Conservation (phyloP, 2,888 invertebrate species). For the Mactromeris polynyma region DNA sequence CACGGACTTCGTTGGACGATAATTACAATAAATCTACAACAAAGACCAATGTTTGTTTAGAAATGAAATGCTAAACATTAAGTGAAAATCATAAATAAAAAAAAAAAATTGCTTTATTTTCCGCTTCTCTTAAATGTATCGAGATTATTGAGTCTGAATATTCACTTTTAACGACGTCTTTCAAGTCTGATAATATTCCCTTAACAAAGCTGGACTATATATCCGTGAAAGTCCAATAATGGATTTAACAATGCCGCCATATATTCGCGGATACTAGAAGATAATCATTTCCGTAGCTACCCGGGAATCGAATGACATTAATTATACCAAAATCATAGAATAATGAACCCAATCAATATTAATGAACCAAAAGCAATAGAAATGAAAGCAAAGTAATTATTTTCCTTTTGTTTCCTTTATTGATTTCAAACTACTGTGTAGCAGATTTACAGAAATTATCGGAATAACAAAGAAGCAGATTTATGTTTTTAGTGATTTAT, state of each 20-base stretch:
- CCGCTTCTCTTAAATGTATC: not conserved
- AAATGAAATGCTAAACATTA: no score
- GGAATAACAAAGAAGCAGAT: not conserved
- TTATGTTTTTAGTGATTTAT: not conserved
- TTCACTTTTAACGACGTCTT: not conserved
- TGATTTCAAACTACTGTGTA: not conserved
- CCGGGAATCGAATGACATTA: conserved; percentile 31
- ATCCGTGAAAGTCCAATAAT: not conserved
- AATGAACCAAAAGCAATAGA: not conserved
- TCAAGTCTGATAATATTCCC: not conserved
- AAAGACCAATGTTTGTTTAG: no score
- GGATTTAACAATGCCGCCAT: not conserved
- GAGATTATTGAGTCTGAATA: not conserved
- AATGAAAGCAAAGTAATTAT: conserved; percentile 45
- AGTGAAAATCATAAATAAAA: no score
- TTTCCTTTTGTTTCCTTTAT: conserved; percentile 24
- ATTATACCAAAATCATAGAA: conserved; percentile 36
- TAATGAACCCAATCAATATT: conserved; percentile 38
- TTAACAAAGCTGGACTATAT: not conserved
- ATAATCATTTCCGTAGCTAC: conserved; percentile 35
- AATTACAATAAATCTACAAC: no score
- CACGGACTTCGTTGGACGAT: no score
- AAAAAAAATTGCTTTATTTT: no score
- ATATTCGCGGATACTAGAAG: not conserved
- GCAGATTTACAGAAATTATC: not conserved